Evolutionary conservation across 2,888 invertebrate species (phyloP).

Genomic region (Calephelis perditalis): DNA sequence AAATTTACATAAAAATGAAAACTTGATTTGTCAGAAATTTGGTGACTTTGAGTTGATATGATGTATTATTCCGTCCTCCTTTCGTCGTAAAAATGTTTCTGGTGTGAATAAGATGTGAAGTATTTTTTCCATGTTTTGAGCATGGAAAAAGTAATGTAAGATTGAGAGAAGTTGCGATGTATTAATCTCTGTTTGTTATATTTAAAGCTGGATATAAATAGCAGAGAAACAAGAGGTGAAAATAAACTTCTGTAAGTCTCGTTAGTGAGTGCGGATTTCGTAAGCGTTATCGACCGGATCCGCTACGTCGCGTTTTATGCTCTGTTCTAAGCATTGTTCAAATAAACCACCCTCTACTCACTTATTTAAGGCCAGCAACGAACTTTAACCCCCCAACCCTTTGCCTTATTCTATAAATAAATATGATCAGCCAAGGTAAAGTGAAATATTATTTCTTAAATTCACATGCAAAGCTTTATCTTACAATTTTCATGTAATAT

Average conservation of each 20-base stretch:
- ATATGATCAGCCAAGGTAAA: not conserved
- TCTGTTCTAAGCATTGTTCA: conserved; percentile 41
- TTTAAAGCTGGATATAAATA: conserved; percentile 8
- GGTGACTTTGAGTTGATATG: too few relatives aligned
- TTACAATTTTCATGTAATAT: too few relatives aligned
- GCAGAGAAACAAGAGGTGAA: conserved; percentile 10
- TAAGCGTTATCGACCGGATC: conserved; percentile 46
- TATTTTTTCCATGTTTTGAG: too few relatives aligned
- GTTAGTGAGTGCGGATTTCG: conserved; percentile 19
- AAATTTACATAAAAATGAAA: too few relatives aligned
- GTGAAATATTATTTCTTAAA: too few relatives aligned
- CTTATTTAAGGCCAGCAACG: conserved; percentile 35
- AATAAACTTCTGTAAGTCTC: conserved; percentile 13
- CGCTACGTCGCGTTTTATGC: conserved; percentile 43
- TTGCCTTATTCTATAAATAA: conserved; percentile 11
- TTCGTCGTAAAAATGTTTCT: too few relatives aligned
- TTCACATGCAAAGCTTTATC: too few relatives aligned
- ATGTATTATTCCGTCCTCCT: too few relatives aligned
- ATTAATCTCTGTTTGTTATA: conserved; percentile 6
- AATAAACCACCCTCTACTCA: conserved; percentile 36
- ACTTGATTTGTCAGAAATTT: too few relatives aligned
- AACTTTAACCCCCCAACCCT: conserved; percentile 26
- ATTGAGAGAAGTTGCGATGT: not conserved
- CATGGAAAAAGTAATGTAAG: too few relatives aligned
- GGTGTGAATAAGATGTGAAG: too few relatives aligned